Evolutionary conservation across 2,888 invertebrate genomes (phyloP), one percentile per base, ranked within the genome.

Genomic region (Falcaria lacertinaria): DNA sequence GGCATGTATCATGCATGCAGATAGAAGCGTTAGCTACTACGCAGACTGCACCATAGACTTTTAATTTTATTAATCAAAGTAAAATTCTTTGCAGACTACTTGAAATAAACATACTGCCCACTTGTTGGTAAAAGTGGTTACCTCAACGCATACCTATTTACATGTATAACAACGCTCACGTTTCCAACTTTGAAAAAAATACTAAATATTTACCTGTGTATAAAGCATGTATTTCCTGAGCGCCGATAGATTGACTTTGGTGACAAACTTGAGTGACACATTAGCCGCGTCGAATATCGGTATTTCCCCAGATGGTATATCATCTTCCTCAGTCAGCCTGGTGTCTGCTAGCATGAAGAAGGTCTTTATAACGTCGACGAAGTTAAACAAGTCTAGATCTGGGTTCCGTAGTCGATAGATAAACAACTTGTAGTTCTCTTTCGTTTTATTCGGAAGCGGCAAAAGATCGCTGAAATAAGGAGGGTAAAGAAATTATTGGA

Each of bases 281-380:
- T 93, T 93, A 0, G 90, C 88, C 69, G 94, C 92, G 69, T 94
- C 94, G 54, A 94, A 94, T 38, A 94, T 92, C 0, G 94, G 93
- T 40, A 94, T 89, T 68, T 94, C 94, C 0, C 94, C 94, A 0
- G 91, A 89, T 0, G 92, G 90, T 38, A 92, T 85, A 32, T 91
- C 90, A 1, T 84, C 83, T 48, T 92, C 92, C 22, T 88, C 89
- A 14, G 92, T 92, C 53, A 94, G 88, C 47, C 94, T 87, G 15
- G 93, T 90, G 68, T 94, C 94, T 4, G 93, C 93, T 36, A 94
- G 77, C 91, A 94, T 93, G 74, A 94, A 93, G 85, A 94, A 94
- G 0, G 92, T 90, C 76, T 93, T 94, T 37, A 93, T 86, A 1
- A 91, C 90, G 54, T 93, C 93, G 33, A 91, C 86, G 74, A 93